phyloP scores from a whole-genome alignment of 2,797 vertebrate species.

The Cichlasoma orientale region DNA sequence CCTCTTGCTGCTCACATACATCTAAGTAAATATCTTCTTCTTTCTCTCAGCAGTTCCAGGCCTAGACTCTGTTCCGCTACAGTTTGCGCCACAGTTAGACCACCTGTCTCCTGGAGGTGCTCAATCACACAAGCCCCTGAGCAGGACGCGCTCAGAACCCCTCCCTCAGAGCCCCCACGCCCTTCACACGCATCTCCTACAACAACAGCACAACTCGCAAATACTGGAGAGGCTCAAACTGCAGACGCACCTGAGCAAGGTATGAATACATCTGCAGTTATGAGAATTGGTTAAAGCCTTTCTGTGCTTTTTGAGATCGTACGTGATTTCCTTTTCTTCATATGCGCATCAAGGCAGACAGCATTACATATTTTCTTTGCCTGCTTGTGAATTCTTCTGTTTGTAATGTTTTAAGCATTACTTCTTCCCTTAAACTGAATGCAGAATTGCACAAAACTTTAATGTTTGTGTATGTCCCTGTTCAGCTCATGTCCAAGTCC shows the following conservation, averaged over 20 bases:
- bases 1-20: not conserved
- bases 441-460: not conserved
- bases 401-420: not conserved
- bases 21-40: not conserved
- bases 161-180: conserved; percentile 87
- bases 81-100: conserved; percentile 81
- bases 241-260: conserved; percentile 88
- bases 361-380: not conserved
- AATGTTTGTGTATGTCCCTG: not conserved
- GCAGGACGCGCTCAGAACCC: conserved; percentile 93
- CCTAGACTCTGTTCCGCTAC: conserved; percentile 84
- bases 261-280: conserved; percentile 22
- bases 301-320: not conserved
- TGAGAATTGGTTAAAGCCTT: no score
- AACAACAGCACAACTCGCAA: conserved; percentile 87
- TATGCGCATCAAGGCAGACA: not conserved
- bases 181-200: conserved; percentile 84
- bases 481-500: conserved; percentile 85
- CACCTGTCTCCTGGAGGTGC: conserved; percentile 81
- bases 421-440: not conserved
- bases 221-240: conserved; percentile 90
- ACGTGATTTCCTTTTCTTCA: not conserved
- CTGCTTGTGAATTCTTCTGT: accelerated
- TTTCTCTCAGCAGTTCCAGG: conserved; percentile 81
- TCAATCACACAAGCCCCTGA: conserved; percentile 90